Percentiles rank a stretch among this genome's conserved stretches.
Conservation (phyloP, 1,140 invertebrate species). For the Leptopilina clavipes region DNA sequence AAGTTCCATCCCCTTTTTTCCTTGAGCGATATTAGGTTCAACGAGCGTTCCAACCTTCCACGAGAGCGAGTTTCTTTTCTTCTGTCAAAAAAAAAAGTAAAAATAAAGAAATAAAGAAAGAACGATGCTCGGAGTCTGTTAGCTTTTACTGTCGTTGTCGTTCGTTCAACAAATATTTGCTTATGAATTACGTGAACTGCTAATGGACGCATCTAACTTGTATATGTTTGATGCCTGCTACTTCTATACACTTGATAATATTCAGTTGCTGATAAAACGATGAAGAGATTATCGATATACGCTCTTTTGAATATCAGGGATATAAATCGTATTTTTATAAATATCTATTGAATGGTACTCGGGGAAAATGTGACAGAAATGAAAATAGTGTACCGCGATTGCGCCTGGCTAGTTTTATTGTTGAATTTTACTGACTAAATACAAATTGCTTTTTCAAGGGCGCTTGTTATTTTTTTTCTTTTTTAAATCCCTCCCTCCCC, state of each 20-base stretch:
- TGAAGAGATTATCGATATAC: not conserved
- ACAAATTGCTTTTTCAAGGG: conserved; percentile 30
- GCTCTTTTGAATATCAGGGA: not conserved
- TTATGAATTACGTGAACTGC: conserved; percentile 30
- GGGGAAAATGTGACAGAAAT: conserved; percentile 12
- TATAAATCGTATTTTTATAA: conserved; percentile 21
- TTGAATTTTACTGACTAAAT: conserved; percentile 28
- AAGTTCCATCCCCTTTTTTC: conserved; percentile 9
- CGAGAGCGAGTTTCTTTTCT: conserved; percentile 30
- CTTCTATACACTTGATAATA: not conserved
- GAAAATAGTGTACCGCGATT: conserved; percentile 1
- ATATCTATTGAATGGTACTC: not conserved
- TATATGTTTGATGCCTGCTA: not conserved
- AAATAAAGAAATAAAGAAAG: not conserved
- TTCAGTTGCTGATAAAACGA: not conserved
- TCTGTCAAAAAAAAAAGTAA: conserved; percentile 18
- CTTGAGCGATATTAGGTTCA: conserved; percentile 10
- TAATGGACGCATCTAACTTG: conserved; percentile 25
- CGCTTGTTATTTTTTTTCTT: conserved; percentile 8
- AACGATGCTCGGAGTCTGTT: not conserved
- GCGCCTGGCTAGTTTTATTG: not conserved
- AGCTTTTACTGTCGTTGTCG: conserved; percentile 20
- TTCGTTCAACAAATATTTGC: conserved; percentile 31
- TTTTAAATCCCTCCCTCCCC: not conserved
- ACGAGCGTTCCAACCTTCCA: conserved; percentile 18